These are phyloP conservation scores for Drosophila neonasuta DNA, from an alignment of 2,888 invertebrate species.

Conservation along the genomic window DNA sequence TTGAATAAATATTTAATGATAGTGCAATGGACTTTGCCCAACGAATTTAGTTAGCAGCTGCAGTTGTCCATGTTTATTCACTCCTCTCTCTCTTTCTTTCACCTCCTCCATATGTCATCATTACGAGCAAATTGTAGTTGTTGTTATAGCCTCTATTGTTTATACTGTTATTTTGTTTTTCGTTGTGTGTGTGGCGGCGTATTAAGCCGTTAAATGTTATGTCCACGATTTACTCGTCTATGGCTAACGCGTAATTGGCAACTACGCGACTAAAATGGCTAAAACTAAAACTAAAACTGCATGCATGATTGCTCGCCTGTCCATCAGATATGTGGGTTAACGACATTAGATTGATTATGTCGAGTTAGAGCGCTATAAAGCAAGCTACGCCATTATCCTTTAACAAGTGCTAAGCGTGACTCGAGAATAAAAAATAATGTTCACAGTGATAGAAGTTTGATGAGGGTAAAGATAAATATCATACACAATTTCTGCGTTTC, in stretches of 20 bases:
- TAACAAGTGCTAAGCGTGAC: background rate
- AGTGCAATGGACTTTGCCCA: conserved; percentile 65
- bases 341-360: conserved; percentile 9
- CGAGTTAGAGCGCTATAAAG: background rate
- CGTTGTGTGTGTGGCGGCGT: conserved; percentile 19
- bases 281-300: conserved; percentile 36
- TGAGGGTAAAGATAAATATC: too few relatives aligned
- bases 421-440: background rate
- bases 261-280: conserved; percentile 37
- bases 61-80: conserved; percentile 1
- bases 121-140: conserved; percentile 31
- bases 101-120: conserved; percentile 27
- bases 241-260: conserved; percentile 60
- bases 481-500: too few relatives aligned
- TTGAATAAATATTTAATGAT: conserved; percentile 71
- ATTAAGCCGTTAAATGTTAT: conserved; percentile 68
- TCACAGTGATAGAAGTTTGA: too few relatives aligned
- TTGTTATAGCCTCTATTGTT: conserved; percentile 17
- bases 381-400: background rate
- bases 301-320: conserved; percentile 27
- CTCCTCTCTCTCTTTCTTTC: background rate
- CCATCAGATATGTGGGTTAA: conserved; percentile 5
- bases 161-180: conserved; percentile 31
- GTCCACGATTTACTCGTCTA: conserved; percentile 53
- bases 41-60: conserved; percentile 41